Conservation (phyloP, 23 tunicate species). For the Diplosoma virens region DNA sequence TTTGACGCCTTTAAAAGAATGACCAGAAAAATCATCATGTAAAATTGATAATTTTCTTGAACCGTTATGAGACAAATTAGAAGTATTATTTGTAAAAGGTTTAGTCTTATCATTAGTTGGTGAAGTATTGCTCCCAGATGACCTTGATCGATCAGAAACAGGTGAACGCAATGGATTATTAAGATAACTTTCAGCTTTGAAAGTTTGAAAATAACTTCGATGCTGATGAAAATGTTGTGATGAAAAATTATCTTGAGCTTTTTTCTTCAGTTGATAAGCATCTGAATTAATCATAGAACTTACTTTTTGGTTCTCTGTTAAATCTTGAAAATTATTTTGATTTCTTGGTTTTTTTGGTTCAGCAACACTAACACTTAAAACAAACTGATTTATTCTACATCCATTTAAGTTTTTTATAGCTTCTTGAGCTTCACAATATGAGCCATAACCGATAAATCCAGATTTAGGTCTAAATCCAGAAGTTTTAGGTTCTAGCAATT, state of each 20-base stretch:
- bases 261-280: not conserved
- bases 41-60: too few species aligned
- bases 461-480: not conserved
- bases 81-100: too few species aligned
- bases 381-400: not conserved
- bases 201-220: too few species aligned
- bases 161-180: too few species aligned
- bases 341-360: not conserved
- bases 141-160: too few species aligned
- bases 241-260: conserved; percentile 30
- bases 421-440: conserved; percentile 24
- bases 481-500: conserved; percentile 8
- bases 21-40: too few species aligned
- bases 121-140: too few species aligned
- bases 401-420: conserved; percentile 33
- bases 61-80: too few species aligned
- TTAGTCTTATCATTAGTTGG: too few species aligned
- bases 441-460: conserved; percentile 30
- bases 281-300: conserved; percentile 35
- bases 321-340: not conserved
- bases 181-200: too few species aligned
- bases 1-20: too few species aligned
- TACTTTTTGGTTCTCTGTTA: conserved; percentile 8
- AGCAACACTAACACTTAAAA: conserved; percentile 14
- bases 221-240: too few species aligned